These are phyloP conservation scores for Trypoxylon attenuatum DNA, from an alignment of 2,888 invertebrate genomes.

Conservation along the genomic window DNA sequence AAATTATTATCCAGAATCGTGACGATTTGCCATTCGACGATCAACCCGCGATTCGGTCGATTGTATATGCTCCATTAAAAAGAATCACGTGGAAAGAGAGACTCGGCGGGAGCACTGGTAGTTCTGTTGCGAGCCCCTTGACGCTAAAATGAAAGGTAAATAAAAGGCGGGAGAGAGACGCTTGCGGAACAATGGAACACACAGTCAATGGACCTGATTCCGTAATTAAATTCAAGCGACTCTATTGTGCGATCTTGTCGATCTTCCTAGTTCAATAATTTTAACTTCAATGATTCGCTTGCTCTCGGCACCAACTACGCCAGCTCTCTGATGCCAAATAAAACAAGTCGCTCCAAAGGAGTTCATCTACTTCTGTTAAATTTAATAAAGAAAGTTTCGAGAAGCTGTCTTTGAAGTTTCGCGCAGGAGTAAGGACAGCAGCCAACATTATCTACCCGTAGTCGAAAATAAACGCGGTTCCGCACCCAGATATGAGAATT, in stretches of 20 bases:
- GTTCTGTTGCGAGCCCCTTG: no score
- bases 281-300: constrained; percentile 11
- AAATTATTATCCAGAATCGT: no score
- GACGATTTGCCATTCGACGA: no score
- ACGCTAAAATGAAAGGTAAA: background rate
- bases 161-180: background rate
- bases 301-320: background rate
- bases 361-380: constrained; percentile 5
- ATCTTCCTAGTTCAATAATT: constrained; percentile 5
- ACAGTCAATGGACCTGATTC: constrained; percentile 23
- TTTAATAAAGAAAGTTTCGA: constrained; percentile 20
- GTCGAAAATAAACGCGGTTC: no score
- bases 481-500: no score
- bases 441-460: no score
- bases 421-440: no score
- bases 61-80: no score
- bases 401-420: no score
- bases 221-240: constrained; percentile 43
- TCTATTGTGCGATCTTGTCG: constrained; percentile 18
- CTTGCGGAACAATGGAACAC: constrained; percentile 9
- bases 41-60: no score
- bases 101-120: no score
- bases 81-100: no score
- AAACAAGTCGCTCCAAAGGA: constrained; percentile 10
- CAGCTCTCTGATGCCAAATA: constrained; percentile 28